Conservation (phyloP, 2,797 vertebrate genomes). For the Hapalemur alaotrensis region DNA sequence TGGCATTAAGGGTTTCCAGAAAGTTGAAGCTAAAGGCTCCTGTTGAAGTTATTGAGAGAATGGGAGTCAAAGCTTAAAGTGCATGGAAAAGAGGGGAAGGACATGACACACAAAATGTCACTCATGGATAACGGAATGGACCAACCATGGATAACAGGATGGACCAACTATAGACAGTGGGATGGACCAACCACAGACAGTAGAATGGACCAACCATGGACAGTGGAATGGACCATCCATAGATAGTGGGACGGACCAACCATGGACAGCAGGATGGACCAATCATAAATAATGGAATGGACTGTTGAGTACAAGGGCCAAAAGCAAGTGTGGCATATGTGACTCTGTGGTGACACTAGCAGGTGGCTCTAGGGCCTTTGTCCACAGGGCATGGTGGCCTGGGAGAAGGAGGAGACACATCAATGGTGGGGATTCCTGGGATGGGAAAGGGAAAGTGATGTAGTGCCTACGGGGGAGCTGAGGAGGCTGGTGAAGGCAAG, state of each 20-base stretch:
- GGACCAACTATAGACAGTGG: neutral
- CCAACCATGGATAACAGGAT: neutral
- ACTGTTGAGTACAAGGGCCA: neutral
- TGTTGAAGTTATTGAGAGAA: no score
- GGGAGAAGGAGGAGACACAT: neutral
- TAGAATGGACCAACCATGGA: no score
- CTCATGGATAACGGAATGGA: no score
- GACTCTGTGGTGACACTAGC: neutral
- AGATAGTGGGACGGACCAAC: no score
- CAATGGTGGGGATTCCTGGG: neutral
- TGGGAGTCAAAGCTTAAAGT: neutral
- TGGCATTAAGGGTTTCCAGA: neutral
- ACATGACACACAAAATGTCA: neutral
- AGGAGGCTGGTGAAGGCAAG: neutral
- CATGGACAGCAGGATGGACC: neutral
- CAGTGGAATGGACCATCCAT: neutral
- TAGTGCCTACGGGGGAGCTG: rapidly evolving
- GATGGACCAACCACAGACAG: no score
- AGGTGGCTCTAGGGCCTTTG: neutral
- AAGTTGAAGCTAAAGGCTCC: neutral
- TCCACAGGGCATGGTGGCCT: neutral
- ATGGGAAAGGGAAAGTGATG: no score
- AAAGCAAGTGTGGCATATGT: no score
- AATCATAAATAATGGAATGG: neutral
- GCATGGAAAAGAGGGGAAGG: no score